These are phyloP conservation scores for Aldrovandia affinis DNA, from an alignment of 2,797 vertebrate species.

Conservation along the genomic window DNA sequence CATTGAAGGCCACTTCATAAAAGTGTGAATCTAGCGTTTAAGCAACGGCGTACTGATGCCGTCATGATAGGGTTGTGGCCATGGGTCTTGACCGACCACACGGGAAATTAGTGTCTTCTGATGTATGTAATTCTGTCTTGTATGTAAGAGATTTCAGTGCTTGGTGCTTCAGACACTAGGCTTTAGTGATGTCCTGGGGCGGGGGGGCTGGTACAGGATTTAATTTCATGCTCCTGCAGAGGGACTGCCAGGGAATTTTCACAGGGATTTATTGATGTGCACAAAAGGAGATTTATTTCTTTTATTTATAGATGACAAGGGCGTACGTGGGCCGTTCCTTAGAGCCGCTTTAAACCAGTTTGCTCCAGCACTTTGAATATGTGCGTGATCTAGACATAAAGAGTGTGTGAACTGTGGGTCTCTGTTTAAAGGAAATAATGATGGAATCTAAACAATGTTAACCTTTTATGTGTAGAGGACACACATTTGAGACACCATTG, in stretches of 20 bases:
- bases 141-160: not conserved
- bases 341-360: not conserved
- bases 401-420: not conserved
- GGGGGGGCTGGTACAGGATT: no score
- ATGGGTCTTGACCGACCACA: not conserved
- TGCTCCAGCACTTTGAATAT: not conserved
- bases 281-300: slow-evolving; percentile 4
- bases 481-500: not conserved
- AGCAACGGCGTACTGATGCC: not conserved
- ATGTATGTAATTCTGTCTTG: not conserved
- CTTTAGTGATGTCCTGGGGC: not conserved
- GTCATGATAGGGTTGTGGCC: not conserved
- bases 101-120: not conserved
- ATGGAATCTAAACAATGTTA: not conserved
- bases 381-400: not conserved
- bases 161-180: not conserved
- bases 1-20: not conserved
- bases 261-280: not conserved
- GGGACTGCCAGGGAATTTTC: not conserved
- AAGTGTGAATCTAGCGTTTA: not conserved
- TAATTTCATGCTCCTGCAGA: not conserved
- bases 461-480: not conserved
- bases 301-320: not conserved
- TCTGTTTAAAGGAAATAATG: not conserved
- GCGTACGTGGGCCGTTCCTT: not conserved